phyloP scores from a whole-genome alignment of 2,888 invertebrate genomes.

The Pyrrhia umbra region DNA sequence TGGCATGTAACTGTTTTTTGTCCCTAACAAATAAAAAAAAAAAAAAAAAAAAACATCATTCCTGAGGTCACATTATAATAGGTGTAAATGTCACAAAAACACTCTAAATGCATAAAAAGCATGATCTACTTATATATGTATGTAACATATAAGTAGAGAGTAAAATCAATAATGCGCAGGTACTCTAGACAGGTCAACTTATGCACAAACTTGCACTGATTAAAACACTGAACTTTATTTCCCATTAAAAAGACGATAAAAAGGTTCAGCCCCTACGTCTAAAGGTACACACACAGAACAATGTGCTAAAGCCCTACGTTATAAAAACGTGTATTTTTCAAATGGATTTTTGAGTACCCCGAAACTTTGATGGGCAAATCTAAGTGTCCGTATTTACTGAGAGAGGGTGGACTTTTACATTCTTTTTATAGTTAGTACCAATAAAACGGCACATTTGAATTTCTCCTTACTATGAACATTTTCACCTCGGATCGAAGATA shows the following conservation, averaged over 20 bases:
- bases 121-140: no score
- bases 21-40: no score
- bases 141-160: no score
- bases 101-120: no score
- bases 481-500: slow-evolving; percentile 53
- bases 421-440: slow-evolving; percentile 84
- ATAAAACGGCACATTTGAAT: slow-evolving; percentile 86
- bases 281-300: slow-evolving; percentile 8
- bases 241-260: not conserved
- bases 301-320: slow-evolving; percentile 49
- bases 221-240: not conserved
- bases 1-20: no score
- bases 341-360: slow-evolving; percentile 90
- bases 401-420: slow-evolving; percentile 79
- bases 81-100: no score
- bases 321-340: slow-evolving; percentile 87
- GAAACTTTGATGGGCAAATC: slow-evolving; percentile 88
- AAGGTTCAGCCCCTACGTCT: not conserved
- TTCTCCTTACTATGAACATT: slow-evolving; percentile 68
- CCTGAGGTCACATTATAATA: no score
- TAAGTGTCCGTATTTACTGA: slow-evolving; percentile 86
- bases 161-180: no score
- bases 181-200: no score
- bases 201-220: not conserved
- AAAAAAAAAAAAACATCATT: no score